Base-by-base conservation (phyloP, 1,140 invertebrate species). In the Drosophila melanogaster region DNA sequence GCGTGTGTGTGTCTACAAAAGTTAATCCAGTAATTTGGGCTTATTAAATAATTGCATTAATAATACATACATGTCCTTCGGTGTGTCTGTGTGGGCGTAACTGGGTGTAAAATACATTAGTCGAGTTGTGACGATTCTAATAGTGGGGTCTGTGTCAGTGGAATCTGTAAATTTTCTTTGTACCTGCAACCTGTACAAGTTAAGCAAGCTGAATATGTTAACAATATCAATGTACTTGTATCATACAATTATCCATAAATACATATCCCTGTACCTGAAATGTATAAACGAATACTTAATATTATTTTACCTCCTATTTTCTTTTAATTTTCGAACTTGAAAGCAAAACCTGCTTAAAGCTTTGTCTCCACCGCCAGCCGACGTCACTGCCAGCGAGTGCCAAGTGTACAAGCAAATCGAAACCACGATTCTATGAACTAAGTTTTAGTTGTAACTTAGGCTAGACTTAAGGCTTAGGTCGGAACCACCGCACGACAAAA, bases 41-140 rank as follows among this genome's bases (percentile, higher is more conserved):
- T 44, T 67, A 65, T 67, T 65, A 72, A 58, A 58, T 71, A 70
- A 71, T 50, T 72, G 69, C 64, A 72, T 70, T 58, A 72, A 70
- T 70, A 71, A 65, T 67, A 67, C 37, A 65, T 67, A 65, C 19
- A 33, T 67, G 64, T 71, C 65, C 65, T 14, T 70, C 37, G 35
- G 51, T 72, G 53, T 72, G 67, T 55, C 17, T 73, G 40, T 44
- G 57, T 61, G 37, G 22, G 22, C 22, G 38, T 35, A 40, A 30
- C 30, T 53, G 65, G 30, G 22, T 70, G 66, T 71, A 71, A 71
- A 67, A 37, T 71, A 71, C 11, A 51, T 51, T 58, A 56, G n/a
- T 24, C 8, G 4, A 49, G 60, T 40, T 46, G 35, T 57, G 22
- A 22, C 22, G 33, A 17, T 6, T 46, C 56, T 24, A 17, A 2